Percentiles rank a stretch among this genome's conserved stretches.
phyloP scores from a whole-genome alignment of 2,797 vertebrate genomes.

The Carcharodon carcharias region DNA sequence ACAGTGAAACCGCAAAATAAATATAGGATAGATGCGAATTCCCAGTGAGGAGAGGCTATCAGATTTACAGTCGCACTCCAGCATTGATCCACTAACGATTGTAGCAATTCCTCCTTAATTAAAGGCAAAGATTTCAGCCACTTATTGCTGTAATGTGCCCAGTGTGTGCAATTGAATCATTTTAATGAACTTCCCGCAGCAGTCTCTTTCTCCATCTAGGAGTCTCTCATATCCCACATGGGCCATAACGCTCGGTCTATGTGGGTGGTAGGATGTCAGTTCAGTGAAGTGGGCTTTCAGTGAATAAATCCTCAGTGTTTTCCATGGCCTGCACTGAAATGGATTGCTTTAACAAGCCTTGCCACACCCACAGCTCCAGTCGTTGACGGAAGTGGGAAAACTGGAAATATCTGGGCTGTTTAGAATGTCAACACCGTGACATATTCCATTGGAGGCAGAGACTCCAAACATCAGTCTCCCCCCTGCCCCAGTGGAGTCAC shows the following conservation, averaged over 20 bases:
- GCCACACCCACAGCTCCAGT: neutral
- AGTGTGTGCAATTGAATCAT: neutral
- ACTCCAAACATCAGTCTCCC: neutral
- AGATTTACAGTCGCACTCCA: too few species aligned
- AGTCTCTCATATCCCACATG: neutral
- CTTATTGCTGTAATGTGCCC: slow-evolving; percentile 12
- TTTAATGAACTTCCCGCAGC: slow-evolving; percentile 25
- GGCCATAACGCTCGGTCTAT: neutral
- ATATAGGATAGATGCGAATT: neutral
- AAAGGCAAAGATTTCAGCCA: neutral
- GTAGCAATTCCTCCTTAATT: neutral
- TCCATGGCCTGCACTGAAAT: neutral
- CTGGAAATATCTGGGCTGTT: neutral
- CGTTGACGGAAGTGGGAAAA: neutral
- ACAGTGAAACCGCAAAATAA: neutral
- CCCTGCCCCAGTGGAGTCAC: neutral
- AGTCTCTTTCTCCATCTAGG: neutral
- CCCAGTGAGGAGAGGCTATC: neutral
- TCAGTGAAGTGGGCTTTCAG: neutral
- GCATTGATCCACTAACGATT: neutral
- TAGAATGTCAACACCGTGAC: neutral
- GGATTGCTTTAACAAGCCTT: neutral
- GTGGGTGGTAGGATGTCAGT: neutral
- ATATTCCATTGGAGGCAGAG: neutral
- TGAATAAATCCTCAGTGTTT: neutral